These are phyloP conservation scores for Anodontia alba DNA, from an alignment of 2,888 invertebrate genomes.

Conservation along the genomic window DNA sequence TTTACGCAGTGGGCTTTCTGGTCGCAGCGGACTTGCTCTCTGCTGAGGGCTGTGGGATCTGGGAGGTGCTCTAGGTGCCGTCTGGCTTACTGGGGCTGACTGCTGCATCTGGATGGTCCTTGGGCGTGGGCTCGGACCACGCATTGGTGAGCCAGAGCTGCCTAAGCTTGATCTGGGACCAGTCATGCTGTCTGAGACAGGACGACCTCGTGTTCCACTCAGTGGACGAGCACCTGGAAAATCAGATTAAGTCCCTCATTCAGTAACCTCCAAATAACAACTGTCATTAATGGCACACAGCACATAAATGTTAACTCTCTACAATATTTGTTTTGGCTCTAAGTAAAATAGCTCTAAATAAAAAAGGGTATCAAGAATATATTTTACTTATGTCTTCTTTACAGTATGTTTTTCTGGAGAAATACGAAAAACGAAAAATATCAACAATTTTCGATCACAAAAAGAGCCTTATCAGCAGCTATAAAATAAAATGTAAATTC, in stretches of 20 bases:
- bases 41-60: conserved; percentile 66
- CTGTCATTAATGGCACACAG: no score
- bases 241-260: no score
- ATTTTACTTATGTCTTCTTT: no score
- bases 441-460: no score
- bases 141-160: conserved; percentile 51
- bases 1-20: conserved; percentile 55
- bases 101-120: conserved; percentile 13
- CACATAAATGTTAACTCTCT: no score
- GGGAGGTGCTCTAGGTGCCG: conserved; percentile 38
- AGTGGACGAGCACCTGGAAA: conserved; percentile 45
- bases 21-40: conserved; percentile 36
- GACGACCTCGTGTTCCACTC: conserved; percentile 19
- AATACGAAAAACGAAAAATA: no score
- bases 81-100: background rate
- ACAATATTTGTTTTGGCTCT: no score
- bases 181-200: conserved; percentile 27
- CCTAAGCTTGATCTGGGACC: conserved; percentile 50
- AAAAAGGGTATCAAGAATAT: no score
- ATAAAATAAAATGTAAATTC: no score
- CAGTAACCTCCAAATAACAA: background rate
- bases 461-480: no score
- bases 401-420: no score
- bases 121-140: conserved; percentile 53
- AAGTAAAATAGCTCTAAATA: no score